Conservation (phyloP, 2,113 vertebrate species). For the Syngnathus scovelli region DNA sequence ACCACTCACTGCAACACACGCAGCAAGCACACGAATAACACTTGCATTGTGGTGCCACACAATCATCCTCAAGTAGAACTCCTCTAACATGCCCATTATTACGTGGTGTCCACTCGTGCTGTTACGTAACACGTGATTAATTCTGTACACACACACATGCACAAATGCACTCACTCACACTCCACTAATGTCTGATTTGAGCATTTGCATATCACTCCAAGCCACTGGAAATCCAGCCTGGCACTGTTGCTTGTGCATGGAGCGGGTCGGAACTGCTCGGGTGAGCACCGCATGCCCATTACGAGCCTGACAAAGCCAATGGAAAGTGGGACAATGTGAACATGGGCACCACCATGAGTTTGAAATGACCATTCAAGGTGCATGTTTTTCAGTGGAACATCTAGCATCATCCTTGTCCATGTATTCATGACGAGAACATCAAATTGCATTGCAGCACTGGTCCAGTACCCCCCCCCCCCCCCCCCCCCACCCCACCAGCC, state of each 20-base stretch:
- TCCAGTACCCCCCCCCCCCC: neutral
- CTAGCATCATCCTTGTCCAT: neutral
- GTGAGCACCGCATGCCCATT: conserved; percentile 18
- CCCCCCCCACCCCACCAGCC: neutral
- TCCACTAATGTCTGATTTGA: neutral
- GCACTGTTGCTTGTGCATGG: conserved; percentile 48
- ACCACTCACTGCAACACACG: neutral
- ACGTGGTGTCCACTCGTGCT: neutral
- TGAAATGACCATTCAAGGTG: conserved; percentile 1
- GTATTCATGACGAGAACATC: neutral
- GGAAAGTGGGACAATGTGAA: conserved; percentile 13
- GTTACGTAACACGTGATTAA: conserved; percentile 28
- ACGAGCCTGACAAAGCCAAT: conserved; percentile 19
- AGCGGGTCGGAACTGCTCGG: conserved; percentile 34
- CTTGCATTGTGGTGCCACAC: neutral
- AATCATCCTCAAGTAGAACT: neutral
- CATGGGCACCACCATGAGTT: neutral
- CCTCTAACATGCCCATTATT: neutral
- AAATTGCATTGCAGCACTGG: conserved; percentile 1
- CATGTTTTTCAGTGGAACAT: neutral
- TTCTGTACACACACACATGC: neutral
- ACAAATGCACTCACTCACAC: neutral
- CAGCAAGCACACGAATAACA: neutral
- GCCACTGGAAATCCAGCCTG: conserved; percentile 27
- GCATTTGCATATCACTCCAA: conserved; percentile 23